phyloP scores from a whole-genome alignment of 2,113 vertebrate genomes.

The Tragelaphus scriptus region DNA sequence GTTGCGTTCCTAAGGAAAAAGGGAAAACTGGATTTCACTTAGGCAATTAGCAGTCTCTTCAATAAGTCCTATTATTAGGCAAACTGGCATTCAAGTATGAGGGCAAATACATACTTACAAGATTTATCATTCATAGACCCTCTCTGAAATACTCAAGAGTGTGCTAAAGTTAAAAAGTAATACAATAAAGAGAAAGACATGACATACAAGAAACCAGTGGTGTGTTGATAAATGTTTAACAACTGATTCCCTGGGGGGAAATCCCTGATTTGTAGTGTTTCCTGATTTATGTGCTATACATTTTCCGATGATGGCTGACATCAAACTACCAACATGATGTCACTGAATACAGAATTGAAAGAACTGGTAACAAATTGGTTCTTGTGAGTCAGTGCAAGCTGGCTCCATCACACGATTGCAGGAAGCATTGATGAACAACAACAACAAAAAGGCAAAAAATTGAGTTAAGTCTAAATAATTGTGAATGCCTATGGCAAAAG shows the following conservation, averaged over 20 bases:
- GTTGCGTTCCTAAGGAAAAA: neutral
- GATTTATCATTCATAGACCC: conserved; percentile 2
- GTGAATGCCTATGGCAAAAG: neutral
- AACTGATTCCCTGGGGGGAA: neutral
- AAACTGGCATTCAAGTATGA: conserved; percentile 9
- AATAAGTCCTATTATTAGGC: neutral
- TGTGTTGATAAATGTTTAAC: conserved; percentile 7
- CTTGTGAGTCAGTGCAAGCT: neutral
- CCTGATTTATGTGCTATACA: neutral
- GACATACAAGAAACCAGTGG: neutral
- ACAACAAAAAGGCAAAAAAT: neutral
- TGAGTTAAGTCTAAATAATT: neutral
- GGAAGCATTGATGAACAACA: neutral
- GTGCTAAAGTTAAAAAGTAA: neutral
- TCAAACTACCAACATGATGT: neutral
- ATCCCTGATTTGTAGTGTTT: neutral
- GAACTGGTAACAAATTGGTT: neutral
- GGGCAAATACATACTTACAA: neutral
- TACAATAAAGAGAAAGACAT: neutral
- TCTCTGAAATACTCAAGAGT: neutral
- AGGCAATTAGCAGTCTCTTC: neutral
- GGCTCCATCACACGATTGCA: neutral
- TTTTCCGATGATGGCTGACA: neutral
- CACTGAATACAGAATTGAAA: neutral
- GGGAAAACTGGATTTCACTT: neutral